Conservation (phyloP, 2,797 vertebrate species). For the Clarias laeviceps region DNA sequence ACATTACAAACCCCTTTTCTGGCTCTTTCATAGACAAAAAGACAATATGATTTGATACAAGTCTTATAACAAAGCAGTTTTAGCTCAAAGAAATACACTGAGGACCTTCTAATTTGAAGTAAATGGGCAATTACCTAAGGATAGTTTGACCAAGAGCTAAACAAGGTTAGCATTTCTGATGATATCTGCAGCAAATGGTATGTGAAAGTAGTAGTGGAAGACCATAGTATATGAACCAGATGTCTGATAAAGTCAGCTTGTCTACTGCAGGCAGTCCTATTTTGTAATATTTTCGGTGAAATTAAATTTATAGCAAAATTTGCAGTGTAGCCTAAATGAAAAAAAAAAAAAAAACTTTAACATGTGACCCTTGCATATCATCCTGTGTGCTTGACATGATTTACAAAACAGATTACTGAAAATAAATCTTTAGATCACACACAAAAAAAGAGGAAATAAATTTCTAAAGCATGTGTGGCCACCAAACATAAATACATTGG, state of each 20-base stretch:
- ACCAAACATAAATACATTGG: background rate
- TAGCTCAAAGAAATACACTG: conserved; percentile 1
- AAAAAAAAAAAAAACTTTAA: too few species aligned
- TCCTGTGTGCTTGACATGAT: background rate
- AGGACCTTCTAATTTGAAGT: background rate
- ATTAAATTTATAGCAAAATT: background rate
- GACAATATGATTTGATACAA: background rate
- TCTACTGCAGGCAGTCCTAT: background rate
- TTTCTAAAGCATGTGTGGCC: background rate
- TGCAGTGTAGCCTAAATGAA: background rate
- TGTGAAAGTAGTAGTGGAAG: conserved; percentile 9
- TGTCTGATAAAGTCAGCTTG: background rate
- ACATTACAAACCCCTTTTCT: background rate
- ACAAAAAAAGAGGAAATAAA: background rate
- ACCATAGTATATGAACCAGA: conserved; percentile 5
- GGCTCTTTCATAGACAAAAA: background rate
- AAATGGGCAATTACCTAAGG: background rate
- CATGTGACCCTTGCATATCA: background rate
- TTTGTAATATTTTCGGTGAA: background rate
- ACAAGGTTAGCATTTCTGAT: conserved; percentile 39
- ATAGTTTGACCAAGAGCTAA: conserved; percentile 30
- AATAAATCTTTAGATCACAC: background rate
- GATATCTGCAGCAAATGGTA: conserved; percentile 37
- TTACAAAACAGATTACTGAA: background rate
- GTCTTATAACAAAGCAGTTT: conserved; percentile 2